Evolutionary conservation across 1,140 invertebrate genomes (phyloP).

Genomic region (Achroia grisella): DNA sequence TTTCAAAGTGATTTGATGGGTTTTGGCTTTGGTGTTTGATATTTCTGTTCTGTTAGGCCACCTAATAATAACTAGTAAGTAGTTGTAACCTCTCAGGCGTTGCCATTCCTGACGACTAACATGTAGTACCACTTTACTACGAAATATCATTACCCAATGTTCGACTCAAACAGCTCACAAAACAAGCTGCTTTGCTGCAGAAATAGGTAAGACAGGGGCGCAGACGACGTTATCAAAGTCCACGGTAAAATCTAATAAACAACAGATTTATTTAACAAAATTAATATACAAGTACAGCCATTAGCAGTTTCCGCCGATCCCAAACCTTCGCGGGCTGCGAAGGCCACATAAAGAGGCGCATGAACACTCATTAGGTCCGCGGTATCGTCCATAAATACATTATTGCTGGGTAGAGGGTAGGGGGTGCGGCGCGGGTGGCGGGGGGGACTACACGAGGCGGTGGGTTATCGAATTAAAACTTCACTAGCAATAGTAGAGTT

Average conservation of each 20-base stretch:
- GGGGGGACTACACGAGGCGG: slow-evolving; percentile 13
- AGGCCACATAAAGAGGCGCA: slow-evolving; percentile 53
- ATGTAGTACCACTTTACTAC: too few species aligned
- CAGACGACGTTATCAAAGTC: too few species aligned
- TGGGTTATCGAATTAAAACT: slow-evolving; percentile 71
- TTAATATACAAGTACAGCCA: not conserved
- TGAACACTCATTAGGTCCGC: slow-evolving; percentile 64
- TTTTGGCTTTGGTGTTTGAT: too few species aligned
- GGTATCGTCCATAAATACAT: slow-evolving; percentile 71
- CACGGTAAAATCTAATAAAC: not conserved
- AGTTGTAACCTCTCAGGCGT: too few species aligned
- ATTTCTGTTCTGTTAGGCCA: too few species aligned
- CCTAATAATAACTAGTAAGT: too few species aligned
- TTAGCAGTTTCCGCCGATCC: not conserved
- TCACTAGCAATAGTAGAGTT: slow-evolving; percentile 68
- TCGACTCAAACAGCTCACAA: too few species aligned
- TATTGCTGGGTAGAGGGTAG: slow-evolving; percentile 38
- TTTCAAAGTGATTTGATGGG: too few species aligned
- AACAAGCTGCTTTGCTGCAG: too few species aligned
- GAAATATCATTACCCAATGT: too few species aligned
- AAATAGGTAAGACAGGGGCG: too few species aligned
- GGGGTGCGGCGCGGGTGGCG: slow-evolving; percentile 23
- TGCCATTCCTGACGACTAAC: too few species aligned
- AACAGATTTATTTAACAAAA: slow-evolving; percentile 1
- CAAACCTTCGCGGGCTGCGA: slow-evolving; percentile 10